Percentiles rank a stretch among this genome's conserved stretches.
phyloP scores from a whole-genome alignment of 1,140 invertebrate genomes.

The Brachionus sp. region DNA sequence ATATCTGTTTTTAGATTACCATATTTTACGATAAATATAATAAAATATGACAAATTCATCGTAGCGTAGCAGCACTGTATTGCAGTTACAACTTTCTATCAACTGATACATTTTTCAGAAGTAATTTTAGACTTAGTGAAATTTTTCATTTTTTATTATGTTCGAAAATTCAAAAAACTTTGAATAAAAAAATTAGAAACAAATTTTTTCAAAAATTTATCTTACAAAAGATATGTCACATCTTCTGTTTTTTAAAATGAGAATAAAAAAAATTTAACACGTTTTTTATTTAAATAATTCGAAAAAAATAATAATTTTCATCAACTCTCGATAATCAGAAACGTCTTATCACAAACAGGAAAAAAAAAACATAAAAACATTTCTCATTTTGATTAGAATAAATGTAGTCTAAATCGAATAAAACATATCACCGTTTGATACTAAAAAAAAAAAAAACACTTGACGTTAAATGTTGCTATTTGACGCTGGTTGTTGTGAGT shows the following conservation, averaged over 20 bases:
- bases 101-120: too few relatives aligned
- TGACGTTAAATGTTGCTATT: background rate
- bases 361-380: background rate
- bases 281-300: background rate
- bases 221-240: background rate
- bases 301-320: background rate
- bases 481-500: background rate
- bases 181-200: too few relatives aligned
- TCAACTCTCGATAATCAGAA: background rate
- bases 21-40: too few relatives aligned
- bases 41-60: too few relatives aligned
- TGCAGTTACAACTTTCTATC: too few relatives aligned
- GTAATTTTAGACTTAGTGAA: too few relatives aligned
- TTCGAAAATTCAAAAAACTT: too few relatives aligned
- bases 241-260: background rate
- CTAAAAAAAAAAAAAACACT: background rate
- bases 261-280: background rate
- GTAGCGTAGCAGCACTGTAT: too few relatives aligned
- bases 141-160: too few relatives aligned
- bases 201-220: too few relatives aligned
- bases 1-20: too few relatives aligned
- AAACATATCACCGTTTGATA: conserved; percentile 21
- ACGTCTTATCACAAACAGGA: background rate
- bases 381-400: background rate
- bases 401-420: background rate